Percentiles rank a stretch among this genome's conserved stretches.
phyloP scores from a whole-genome alignment of 2,797 vertebrate species.

The Parauchenoglanis ngamensis region DNA sequence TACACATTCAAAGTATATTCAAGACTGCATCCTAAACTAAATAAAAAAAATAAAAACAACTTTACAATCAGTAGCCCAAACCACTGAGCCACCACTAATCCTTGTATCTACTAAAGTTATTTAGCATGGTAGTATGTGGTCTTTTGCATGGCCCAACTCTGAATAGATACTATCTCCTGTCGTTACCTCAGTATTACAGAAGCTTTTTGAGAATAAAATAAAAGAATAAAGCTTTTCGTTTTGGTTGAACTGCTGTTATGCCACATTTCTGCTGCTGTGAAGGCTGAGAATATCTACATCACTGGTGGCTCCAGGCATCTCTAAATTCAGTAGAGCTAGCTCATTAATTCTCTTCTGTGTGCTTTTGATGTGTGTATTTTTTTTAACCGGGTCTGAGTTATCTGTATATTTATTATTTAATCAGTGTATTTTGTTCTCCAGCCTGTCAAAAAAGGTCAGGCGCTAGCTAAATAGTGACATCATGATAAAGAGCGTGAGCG shows the following conservation, averaged over 20 bases:
- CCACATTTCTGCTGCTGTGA: not conserved
- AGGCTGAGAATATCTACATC: not conserved
- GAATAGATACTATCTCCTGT: not conserved
- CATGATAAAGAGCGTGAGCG: not conserved
- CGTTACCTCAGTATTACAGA: not conserved
- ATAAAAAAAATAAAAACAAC: not conserved
- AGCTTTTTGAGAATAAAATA: not conserved
- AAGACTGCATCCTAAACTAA: not conserved
- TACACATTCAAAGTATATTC: not conserved
- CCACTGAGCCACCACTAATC: not conserved
- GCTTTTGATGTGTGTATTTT: not conserved
- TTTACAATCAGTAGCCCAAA: not conserved
- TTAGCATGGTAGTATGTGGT: not conserved
- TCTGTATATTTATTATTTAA: not conserved
- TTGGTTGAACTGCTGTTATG: not conserved
- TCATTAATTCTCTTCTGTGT: not conserved
- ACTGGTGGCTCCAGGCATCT: not conserved
- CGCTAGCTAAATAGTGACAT: not conserved
- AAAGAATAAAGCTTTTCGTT: not conserved
- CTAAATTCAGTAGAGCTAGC: not conserved
- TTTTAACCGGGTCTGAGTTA: not conserved
- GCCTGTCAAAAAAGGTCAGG: not conserved
- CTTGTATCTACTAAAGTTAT: not conserved
- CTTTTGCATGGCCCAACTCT: not conserved
- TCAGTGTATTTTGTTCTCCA: too few relatives aligned